Percentiles rank a stretch among this genome's conserved stretches.
These are phyloP conservation scores for Amblyteles armatorius DNA, from an alignment of 2,888 invertebrate species.

Conservation along the genomic window DNA sequence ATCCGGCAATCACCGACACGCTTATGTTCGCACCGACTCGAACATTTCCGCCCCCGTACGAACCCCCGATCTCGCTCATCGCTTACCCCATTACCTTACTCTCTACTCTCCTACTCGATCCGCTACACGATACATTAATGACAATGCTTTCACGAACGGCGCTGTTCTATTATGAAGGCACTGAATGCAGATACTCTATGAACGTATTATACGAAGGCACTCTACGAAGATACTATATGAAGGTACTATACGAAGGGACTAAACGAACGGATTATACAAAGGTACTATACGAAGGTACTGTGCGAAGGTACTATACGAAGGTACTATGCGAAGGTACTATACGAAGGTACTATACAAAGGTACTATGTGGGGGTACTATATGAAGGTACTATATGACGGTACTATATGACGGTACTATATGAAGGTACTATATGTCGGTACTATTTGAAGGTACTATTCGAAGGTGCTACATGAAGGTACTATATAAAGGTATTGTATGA, in stretches of 20 bases:
- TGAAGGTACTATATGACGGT: too few relatives aligned
- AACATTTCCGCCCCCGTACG: not conserved
- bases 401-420: not conserved
- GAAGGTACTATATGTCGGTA: too few relatives aligned
- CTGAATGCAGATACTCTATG: not conserved
- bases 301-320: too few relatives aligned
- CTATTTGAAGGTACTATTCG: not conserved
- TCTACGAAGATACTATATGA: too few relatives aligned
- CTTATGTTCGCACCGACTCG: not conserved
- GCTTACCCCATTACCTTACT: not conserved
- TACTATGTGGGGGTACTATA: too few relatives aligned
- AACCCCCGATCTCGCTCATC: conserved; percentile 18
- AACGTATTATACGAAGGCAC: too few relatives aligned
- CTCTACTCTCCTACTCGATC: not conserved
- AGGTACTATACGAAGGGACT: too few relatives aligned
- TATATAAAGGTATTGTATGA: not conserved
- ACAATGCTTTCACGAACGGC: conserved; percentile 41
- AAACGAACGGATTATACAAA: too few relatives aligned
- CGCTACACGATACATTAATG: conserved; percentile 20
- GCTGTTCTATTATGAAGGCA: conserved; percentile 31
- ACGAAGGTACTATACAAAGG: too few relatives aligned
- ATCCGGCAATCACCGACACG: conserved; percentile 26
- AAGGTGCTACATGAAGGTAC: conserved; percentile 19
- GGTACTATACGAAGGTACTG: too few relatives aligned
- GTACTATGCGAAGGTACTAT: conserved; percentile 47